A percentile compares a stretch with the other conserved stretches of the same genome.
Conservation (phyloP, 2,113 vertebrate genomes). For the Sterrhoptilus dennistouni region DNA sequence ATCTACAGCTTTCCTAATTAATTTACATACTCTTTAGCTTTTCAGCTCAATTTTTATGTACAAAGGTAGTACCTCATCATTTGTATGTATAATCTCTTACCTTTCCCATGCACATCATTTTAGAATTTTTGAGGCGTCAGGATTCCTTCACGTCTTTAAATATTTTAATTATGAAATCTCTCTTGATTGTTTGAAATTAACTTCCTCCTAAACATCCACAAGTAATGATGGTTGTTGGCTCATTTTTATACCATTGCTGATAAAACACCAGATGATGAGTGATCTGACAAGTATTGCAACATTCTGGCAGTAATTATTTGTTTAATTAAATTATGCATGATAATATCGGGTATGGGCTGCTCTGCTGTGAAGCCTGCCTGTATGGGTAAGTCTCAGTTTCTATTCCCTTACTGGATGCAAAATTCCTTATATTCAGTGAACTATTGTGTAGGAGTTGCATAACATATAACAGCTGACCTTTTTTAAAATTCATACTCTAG, state of each 20-base stretch:
- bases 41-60: background rate
- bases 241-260: background rate
- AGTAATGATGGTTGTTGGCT: background rate
- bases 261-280: background rate
- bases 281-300: background rate
- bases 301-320: background rate
- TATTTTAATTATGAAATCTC: background rate
- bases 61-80: background rate
- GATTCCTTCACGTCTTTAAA: background rate
- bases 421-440: background rate
- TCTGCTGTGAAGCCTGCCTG: background rate
- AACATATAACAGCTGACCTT: background rate
- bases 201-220: background rate
- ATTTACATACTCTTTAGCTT: background rate
- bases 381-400: background rate
- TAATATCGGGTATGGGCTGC: background rate
- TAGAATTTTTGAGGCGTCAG: background rate
- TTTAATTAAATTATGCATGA: background rate
- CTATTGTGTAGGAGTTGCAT: background rate
- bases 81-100: background rate
- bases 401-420: background rate
- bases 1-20: background rate
- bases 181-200: conserved; percentile 2
- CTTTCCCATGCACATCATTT: background rate
- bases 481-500: background rate